Conservation (phyloP, 2,888 invertebrate species). For the Cephonodes hylas region DNA sequence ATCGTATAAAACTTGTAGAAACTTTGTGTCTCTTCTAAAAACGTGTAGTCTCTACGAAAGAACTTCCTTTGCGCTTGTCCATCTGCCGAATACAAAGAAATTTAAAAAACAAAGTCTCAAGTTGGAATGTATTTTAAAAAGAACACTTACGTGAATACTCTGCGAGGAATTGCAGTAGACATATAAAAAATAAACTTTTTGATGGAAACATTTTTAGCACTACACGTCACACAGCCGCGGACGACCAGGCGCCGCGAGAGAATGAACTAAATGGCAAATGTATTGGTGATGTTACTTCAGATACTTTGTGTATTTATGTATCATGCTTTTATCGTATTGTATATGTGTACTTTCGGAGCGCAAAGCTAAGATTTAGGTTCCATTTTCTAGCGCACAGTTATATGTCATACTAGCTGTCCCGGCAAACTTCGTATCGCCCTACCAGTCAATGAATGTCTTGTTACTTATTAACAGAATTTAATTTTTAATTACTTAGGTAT, state of each 20-base stretch:
- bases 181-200: slow-evolving; percentile 15
- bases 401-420: no score
- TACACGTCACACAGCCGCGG: slow-evolving; percentile 14
- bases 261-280: neutral
- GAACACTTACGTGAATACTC: slow-evolving; percentile 5
- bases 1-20: slow-evolving; percentile 65
- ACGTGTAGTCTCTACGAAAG: slow-evolving; percentile 61
- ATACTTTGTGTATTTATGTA: neutral
- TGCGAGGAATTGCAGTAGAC: slow-evolving; percentile 7
- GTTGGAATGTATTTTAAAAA: neutral
- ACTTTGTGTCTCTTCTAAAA: slow-evolving; percentile 39
- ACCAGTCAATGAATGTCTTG: no score
- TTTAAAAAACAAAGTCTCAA: neutral
- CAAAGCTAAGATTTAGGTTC: no score
- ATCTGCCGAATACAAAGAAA: slow-evolving; percentile 38
- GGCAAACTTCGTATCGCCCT: no score
- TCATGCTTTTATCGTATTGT: no score
- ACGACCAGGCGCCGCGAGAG: neutral
- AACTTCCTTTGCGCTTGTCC: slow-evolving; percentile 46
- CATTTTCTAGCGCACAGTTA: neutral
- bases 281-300: neutral
- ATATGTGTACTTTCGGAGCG: no score
- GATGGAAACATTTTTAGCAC: neutral
- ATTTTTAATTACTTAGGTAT: no score
- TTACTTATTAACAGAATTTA: no score